A percentile compares a stretch with the other conserved stretches of the same genome.
phyloP scores from a whole-genome alignment of 1,140 invertebrate genomes.

The Camponotus floridanus region DNA sequence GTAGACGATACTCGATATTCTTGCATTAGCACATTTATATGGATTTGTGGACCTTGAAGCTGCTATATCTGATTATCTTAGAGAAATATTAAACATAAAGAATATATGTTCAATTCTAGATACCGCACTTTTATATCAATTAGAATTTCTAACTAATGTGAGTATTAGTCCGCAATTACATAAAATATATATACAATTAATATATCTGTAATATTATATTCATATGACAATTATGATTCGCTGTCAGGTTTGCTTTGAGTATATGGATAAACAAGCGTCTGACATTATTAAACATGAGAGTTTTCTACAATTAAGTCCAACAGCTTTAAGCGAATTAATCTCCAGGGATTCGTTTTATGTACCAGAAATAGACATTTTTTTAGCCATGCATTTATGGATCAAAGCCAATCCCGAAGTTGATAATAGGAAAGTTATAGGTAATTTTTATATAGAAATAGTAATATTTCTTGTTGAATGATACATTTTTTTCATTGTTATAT shows the following conservation, averaged over 20 bases:
- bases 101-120: constrained; percentile 98
- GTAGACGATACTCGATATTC: constrained; percentile 83
- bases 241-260: constrained; percentile 90
- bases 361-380: constrained; percentile 97
- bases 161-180: background rate
- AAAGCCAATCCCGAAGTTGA: constrained; percentile 91
- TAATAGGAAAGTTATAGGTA: constrained; percentile 84
- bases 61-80: constrained; percentile 97
- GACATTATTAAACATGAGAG: constrained; percentile 94
- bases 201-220: constrained; percentile 20
- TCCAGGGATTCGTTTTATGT: constrained; percentile 98
- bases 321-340: constrained; percentile 93
- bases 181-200: background rate
- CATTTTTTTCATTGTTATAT: background rate
- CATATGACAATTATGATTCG: constrained; percentile 36
- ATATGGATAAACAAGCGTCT: constrained; percentile 95
- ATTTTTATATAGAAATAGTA: constrained; percentile 23
- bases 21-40: constrained; percentile 96
- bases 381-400: constrained; percentile 95
- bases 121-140: constrained; percentile 92
- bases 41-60: constrained; percentile 96
- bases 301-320: constrained; percentile 94
- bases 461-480: background rate
- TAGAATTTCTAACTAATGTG: constrained; percentile 88
- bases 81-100: constrained; percentile 93